A percentile compares a stretch with the other conserved stretches of the same genome.
phyloP scores from a whole-genome alignment of 2,113 vertebrate genomes.

The Arothron firmamentum region DNA sequence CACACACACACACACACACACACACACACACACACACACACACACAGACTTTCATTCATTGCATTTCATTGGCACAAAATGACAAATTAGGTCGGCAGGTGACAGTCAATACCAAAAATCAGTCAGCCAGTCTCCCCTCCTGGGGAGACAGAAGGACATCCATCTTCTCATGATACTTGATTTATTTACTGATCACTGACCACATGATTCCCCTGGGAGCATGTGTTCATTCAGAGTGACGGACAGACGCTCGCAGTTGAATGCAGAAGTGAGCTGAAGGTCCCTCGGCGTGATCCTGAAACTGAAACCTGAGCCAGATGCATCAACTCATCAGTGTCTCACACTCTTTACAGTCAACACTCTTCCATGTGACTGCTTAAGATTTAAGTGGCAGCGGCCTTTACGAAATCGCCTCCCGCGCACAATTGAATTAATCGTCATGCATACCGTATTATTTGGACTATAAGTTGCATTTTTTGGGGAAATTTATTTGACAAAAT shows the following conservation, averaged over 20 bases:
- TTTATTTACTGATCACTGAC: constrained; percentile 19
- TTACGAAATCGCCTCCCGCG: too few species aligned
- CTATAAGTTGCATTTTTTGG: too few species aligned
- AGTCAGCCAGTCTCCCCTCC: constrained; percentile 36
- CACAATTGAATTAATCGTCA: too few species aligned
- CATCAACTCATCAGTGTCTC: not conserved
- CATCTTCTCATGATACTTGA: constrained; percentile 25
- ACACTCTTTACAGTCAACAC: not conserved
- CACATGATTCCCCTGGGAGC: constrained; percentile 20
- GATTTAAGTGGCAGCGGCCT: not conserved
- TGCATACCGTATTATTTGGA: too few species aligned
- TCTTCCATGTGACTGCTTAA: not conserved
- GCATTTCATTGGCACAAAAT: constrained; percentile 29
- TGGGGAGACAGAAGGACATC: constrained; percentile 31
- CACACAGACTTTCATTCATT: constrained; percentile 21
- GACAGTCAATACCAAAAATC: constrained; percentile 36
- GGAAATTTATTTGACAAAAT: too few species aligned
- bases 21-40: too few species aligned
- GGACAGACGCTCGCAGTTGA: not conserved
- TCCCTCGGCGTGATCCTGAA: not conserved
- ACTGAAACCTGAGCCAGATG: not conserved
- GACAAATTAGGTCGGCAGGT: constrained; percentile 46
- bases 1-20: not conserved
- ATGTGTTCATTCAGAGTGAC: constrained; percentile 19
- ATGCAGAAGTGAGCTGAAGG: not conserved